Evolutionary conservation across 2,797 vertebrate species (phyloP).

Genomic region (Glyptemys insculpta): DNA sequence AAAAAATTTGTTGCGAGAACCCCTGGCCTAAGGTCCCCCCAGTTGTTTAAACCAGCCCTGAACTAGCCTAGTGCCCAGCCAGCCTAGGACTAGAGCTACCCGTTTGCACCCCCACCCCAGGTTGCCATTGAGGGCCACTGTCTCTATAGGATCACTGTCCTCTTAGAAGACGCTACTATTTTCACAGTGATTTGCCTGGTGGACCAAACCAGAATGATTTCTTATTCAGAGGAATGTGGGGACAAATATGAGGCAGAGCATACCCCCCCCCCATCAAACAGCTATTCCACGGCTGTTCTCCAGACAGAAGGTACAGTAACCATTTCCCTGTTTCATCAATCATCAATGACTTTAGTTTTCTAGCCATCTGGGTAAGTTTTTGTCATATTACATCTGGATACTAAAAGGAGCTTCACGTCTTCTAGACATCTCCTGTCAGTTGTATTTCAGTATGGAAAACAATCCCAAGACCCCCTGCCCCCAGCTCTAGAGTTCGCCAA

Average conservation of each 20-base stretch:
- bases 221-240: background rate
- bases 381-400: rapidly evolving
- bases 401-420: background rate
- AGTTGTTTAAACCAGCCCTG: no score
- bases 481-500: background rate
- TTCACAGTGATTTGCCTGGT: no score
- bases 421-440: background rate
- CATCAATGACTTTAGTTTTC: background rate
- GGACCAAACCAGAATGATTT: no score
- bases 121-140: no score
- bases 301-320: background rate
- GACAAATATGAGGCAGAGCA: background rate
- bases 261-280: background rate
- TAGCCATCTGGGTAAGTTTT: background rate
- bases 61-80: no score
- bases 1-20: no score
- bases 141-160: no score
- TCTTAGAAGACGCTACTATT: no score
- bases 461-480: background rate
- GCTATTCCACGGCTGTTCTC: background rate
- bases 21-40: no score
- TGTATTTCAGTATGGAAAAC: slow-evolving; percentile 10
- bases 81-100: no score
- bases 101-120: no score
- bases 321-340: background rate